phyloP scores from a whole-genome alignment of 1,140 invertebrate genomes.

The Euura lappo region DNA sequence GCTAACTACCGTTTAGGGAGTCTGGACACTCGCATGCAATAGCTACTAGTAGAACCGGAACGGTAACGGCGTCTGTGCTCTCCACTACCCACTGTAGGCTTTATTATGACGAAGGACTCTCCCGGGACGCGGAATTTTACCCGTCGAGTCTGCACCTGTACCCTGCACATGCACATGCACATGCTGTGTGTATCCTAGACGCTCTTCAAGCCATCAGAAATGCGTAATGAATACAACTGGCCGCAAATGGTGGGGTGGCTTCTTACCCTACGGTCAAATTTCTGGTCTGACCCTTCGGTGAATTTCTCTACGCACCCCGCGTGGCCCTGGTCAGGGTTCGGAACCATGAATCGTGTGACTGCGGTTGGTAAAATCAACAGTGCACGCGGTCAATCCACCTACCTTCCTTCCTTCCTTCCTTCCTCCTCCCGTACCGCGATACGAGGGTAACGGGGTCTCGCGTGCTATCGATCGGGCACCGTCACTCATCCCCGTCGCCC shows the following conservation, averaged over 20 bases:
- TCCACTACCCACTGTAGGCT: not conserved
- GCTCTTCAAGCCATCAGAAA: too few species aligned
- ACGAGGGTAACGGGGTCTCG: not conserved
- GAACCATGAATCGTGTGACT: not conserved
- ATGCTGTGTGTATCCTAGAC: too few species aligned
- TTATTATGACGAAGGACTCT: slow-evolving; percentile 1
- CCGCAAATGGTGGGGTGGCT: too few species aligned
- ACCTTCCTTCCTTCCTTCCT: too few species aligned
- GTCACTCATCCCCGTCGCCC: not conserved
- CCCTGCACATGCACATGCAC: not conserved
- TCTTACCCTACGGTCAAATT: too few species aligned
- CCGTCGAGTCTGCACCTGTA: not conserved
- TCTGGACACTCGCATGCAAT: not conserved
- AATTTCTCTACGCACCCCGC: too few species aligned
- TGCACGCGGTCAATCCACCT: not conserved
- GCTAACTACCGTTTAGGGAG: slow-evolving; percentile 1
- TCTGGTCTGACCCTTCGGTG: too few species aligned
- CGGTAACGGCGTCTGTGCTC: not conserved
- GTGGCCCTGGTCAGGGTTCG: not conserved
- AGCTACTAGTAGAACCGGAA: not conserved
- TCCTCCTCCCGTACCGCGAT: too few species aligned
- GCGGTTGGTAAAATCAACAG: not conserved
- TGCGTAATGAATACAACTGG: too few species aligned
- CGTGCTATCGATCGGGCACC: not conserved
- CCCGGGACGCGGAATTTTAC: not conserved